phyloP scores from a whole-genome alignment of 23 tunicate genomes.

The Styela plicata region DNA sequence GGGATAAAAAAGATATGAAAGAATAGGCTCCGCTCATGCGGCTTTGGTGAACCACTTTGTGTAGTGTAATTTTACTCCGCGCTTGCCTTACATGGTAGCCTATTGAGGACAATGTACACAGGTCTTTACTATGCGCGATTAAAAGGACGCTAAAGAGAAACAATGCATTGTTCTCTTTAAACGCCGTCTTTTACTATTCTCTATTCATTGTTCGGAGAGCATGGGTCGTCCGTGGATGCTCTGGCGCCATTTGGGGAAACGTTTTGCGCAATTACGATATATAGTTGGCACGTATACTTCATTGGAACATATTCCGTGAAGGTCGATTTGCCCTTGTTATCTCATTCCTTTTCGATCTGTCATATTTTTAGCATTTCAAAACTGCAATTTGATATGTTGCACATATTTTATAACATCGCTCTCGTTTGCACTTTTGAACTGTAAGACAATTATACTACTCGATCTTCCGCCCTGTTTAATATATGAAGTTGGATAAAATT shows the following conservation, averaged over 20 bases:
- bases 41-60: neutral
- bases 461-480: too few relatives aligned
- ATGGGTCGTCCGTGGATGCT: too few relatives aligned
- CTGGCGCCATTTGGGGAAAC: too few relatives aligned
- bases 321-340: slow-evolving; percentile 17
- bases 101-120: neutral
- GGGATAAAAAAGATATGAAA: slow-evolving; percentile 22
- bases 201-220: neutral
- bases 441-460: neutral
- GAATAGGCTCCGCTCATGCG: slow-evolving; percentile 20
- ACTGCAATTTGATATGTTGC: neutral
- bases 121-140: slow-evolving; percentile 11
- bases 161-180: slow-evolving; percentile 36
- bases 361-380: slow-evolving; percentile 8
- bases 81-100: slow-evolving; percentile 1
- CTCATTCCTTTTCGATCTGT: neutral
- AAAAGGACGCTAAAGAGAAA: slow-evolving; percentile 35
- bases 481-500: neutral
- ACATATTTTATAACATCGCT: neutral
- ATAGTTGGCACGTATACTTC: neutral
- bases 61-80: slow-evolving; percentile 4
- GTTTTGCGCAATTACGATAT: too few relatives aligned
- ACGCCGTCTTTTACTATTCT: neutral
- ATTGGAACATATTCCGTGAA: slow-evolving; percentile 2
- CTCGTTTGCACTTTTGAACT: neutral